These are phyloP conservation scores for Brachionus rotundiformis DNA, from an alignment of 1,140 invertebrate genomes.

Conservation along the genomic window DNA sequence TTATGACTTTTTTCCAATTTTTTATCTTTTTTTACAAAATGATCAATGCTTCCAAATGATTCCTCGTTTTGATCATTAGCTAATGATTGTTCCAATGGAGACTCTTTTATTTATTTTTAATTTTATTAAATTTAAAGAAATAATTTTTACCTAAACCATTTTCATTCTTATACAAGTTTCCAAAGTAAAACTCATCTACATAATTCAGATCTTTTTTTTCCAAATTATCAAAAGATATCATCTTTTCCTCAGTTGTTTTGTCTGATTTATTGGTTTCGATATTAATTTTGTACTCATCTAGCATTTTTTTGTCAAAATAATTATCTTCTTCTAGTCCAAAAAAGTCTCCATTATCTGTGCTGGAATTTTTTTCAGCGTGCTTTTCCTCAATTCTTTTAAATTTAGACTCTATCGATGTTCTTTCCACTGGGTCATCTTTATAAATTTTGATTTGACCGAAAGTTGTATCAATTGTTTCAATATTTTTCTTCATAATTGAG, in stretches of 20 bases:
- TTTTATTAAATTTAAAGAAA: too few relatives aligned
- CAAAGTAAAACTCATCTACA: conserved; percentile 36
- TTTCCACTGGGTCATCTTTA: not conserved
- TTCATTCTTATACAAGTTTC: not conserved
- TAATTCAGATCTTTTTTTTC: conserved; percentile 30
- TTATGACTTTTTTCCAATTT: not conserved
- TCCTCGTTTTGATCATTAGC: not conserved
- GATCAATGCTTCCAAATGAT: not conserved
- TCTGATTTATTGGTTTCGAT: conserved; percentile 7
- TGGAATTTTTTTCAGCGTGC: not conserved
- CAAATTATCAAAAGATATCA: not conserved
- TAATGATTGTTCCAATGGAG: not conserved
- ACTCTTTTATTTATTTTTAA: too few relatives aligned
- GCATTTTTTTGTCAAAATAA: conserved; percentile 18
- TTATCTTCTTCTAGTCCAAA: conserved; percentile 9
- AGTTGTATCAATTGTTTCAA: conserved; percentile 7
- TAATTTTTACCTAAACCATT: not conserved
- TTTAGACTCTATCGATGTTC: not conserved
- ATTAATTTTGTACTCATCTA: conserved; percentile 32
- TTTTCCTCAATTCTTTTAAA: not conserved
- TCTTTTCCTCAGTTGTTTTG: not conserved
- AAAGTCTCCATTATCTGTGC: not conserved
- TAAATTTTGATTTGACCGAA: conserved; percentile 47
- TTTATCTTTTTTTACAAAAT: not conserved
- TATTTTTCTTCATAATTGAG: not conserved